Conservation (phyloP, 2,113 vertebrate species). For the Leucopternis melanops region DNA sequence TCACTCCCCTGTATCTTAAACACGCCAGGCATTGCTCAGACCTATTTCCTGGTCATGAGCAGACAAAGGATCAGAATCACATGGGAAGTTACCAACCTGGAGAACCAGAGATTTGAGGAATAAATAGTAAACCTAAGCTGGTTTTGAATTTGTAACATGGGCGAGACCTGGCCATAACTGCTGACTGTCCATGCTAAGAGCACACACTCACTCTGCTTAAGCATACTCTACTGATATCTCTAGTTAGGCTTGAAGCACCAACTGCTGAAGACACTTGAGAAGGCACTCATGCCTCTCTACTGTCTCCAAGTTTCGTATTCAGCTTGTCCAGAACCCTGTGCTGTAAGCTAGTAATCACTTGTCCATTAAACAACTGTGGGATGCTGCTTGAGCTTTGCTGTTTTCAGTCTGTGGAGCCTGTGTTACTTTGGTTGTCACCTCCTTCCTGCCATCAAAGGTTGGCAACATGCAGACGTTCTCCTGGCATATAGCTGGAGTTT, state of each 20-base stretch:
- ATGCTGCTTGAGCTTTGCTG: neutral
- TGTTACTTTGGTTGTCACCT: neutral
- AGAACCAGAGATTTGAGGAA: neutral
- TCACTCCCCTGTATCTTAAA: neutral
- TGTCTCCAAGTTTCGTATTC: neutral
- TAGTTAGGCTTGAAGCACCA: neutral
- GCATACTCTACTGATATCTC: neutral
- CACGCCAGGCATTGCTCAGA: neutral
- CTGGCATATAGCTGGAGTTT: neutral
- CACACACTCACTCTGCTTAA: neutral
- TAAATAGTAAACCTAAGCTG: neutral
- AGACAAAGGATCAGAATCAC: neutral
- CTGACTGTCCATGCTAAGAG: neutral
- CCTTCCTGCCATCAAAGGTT: neutral
- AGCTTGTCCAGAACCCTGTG: neutral
- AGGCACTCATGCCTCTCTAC: neutral
- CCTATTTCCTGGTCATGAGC: neutral
- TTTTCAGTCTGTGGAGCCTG: neutral
- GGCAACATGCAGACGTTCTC: neutral
- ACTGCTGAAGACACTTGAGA: neutral
- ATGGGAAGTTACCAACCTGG: neutral
- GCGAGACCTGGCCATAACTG: neutral
- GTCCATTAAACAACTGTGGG: neutral
- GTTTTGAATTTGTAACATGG: neutral
- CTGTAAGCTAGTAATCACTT: neutral